Percentiles rank a stretch among this genome's conserved stretches.
Conservation (phyloP, 2,113 vertebrate genomes). For the Jaculus jaculus region DNA sequence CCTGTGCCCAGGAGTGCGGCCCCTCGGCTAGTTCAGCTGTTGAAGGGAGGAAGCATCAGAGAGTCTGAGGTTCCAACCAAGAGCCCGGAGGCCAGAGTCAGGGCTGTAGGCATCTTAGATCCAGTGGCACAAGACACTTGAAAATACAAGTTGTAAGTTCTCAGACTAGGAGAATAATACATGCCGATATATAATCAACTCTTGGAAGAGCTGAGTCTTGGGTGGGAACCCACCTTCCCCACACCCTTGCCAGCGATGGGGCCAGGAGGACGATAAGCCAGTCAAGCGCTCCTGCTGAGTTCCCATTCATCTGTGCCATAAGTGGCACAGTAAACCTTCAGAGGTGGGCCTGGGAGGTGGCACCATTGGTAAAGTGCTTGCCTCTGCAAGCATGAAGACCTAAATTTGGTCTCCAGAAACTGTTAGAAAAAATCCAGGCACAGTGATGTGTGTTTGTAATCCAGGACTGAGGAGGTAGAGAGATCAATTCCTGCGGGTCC, state of each 20-base stretch:
- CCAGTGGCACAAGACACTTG: neutral
- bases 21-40: neutral
- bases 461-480: too few relatives aligned
- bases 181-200: neutral
- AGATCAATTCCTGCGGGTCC: too few relatives aligned
- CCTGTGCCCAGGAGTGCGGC: neutral
- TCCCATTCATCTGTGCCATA: neutral
- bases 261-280: neutral
- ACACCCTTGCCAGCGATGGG: neutral
- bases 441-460: too few relatives aligned
- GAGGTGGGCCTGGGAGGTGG: too few relatives aligned
- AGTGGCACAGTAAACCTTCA: neutral
- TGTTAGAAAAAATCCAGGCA: too few relatives aligned
- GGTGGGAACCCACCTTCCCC: neutral
- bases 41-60: neutral
- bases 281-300: neutral
- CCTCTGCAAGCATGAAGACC: too few relatives aligned
- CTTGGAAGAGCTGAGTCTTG: neutral
- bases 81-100: neutral
- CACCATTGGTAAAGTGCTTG: too few relatives aligned
- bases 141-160: constrained; percentile 34
- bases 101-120: neutral
- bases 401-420: too few relatives aligned
- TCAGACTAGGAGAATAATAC: neutral
- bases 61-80: neutral